Conservation (phyloP, 2,113 vertebrate species). For the Naja naja region DNA sequence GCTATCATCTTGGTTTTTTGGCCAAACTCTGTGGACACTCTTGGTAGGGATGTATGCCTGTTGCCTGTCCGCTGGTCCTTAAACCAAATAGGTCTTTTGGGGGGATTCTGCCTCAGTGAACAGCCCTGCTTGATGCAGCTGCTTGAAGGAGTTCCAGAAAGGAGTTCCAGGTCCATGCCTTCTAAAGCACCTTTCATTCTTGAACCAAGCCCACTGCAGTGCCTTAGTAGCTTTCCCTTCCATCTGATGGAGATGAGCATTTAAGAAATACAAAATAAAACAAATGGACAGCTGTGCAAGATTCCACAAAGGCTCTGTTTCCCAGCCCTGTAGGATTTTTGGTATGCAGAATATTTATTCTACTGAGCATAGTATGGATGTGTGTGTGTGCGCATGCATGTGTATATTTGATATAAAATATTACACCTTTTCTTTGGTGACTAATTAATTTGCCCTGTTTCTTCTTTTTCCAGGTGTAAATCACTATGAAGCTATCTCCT, state of each 20-base stretch:
- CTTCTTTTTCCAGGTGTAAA: slow-evolving; percentile 39
- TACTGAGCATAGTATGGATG: neutral
- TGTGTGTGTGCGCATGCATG: rapidly evolving
- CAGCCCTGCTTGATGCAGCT: neutral
- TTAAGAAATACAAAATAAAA: neutral
- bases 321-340: neutral
- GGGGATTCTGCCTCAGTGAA: neutral
- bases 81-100: neutral
- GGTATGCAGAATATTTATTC: neutral
- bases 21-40: neutral
- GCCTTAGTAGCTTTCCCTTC: neutral
- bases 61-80: neutral
- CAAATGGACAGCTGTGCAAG: neutral
- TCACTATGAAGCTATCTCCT: slow-evolving; percentile 47
- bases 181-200: neutral
- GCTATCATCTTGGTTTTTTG: neutral
- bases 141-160: neutral
- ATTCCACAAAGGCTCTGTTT: neutral
- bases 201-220: neutral
- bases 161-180: neutral
- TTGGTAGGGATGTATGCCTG: neutral
- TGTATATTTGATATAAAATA: neutral
- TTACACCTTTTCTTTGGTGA: neutral
- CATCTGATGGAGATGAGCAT: neutral
- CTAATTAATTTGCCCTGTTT: neutral